phyloP scores from a whole-genome alignment of 2,113 vertebrate genomes.

The Oryzias curvinotus region DNA sequence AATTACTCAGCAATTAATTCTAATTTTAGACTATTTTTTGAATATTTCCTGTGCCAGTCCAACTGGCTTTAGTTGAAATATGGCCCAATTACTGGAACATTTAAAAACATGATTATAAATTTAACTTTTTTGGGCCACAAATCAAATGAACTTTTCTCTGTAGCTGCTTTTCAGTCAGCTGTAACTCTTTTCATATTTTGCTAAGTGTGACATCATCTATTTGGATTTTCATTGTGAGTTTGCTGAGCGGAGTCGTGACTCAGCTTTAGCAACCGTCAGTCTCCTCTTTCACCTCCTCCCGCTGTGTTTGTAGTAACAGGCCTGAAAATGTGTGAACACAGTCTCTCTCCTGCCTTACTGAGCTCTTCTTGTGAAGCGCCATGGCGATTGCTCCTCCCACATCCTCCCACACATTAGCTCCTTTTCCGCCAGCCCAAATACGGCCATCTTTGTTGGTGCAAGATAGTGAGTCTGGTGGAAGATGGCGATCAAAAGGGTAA shows the following conservation, averaged over 20 bases:
- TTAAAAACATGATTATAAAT: too few species aligned
- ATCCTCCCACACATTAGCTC: neutral
- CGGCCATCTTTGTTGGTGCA: constrained; percentile 54
- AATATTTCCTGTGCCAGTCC: neutral
- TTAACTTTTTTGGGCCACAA: too few species aligned
- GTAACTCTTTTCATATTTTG: too few species aligned
- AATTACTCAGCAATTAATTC: too few species aligned
- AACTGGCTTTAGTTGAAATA: constrained; percentile 4
- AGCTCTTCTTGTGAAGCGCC: constrained; percentile 57
- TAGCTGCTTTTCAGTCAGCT: too few species aligned
- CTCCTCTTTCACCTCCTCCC: neutral
- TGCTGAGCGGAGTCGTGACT: constrained; percentile 33
- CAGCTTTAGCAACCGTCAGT: constrained; percentile 24
- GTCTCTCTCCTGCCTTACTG: constrained; percentile 27
- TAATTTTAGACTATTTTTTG: neutral
- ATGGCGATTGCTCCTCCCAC: constrained; percentile 57
- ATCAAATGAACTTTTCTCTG: too few species aligned
- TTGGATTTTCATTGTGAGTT: neutral
- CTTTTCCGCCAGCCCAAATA: constrained; percentile 67
- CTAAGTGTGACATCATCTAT: too few species aligned
- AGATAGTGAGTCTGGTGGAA: constrained; percentile 26
- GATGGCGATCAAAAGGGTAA: neutral
- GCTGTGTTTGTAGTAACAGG: constrained; percentile 19
- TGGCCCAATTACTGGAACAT: neutral
- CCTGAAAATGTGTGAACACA: constrained; percentile 34